Base-by-base conservation (phyloP, 2,888 invertebrate species). In the Acleris literana region DNA sequence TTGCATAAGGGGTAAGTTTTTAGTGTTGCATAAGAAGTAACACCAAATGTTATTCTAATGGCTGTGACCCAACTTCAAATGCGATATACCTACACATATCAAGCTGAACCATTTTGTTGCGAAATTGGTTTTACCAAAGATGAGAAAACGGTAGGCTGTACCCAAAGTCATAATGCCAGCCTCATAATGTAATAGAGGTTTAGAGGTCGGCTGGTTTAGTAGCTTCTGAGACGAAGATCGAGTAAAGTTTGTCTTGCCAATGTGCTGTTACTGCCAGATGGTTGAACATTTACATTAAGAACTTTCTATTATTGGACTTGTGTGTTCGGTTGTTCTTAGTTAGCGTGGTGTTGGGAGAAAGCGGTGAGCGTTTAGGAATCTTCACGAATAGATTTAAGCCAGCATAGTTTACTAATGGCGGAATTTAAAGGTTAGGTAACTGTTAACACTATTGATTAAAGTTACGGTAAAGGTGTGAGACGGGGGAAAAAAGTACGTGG, bases 201-300 rank as follows among this genome's bases (percentile, higher is more conserved):
- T 66, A 53, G 57, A 66, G 62, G 66, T 66, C 66, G 66, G 57
- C 57, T 57, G 66, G 55, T 56, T 61, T 62, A 66, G 51, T 66
- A 62, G 61, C 52, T 66, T 55, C 46, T 62, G 61, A 57, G 61
- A 66, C 66, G 61, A 62, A 62, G 61, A 66, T 57, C 61, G 57
- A 66, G 66, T 66, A 66, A 66, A 66, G 61, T 66, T 66, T 52
- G 66, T 61, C 57, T 66, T 57, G 61, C 66, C 66, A 66, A 66
- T 66, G 66, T 62, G 66, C 66, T 66, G 66, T 66, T 66, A 61
- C 66, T 66, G 66, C 66, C 66, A 66, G 66, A 66, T 66, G 66
- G 66, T 62, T 66, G 62, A 66, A 66, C 66, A 66, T 66, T 66
- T 66, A 66, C 66, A 66, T 66, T 66, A 66, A 66, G 61, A 66